Conservation (phyloP, 1,140 invertebrate genomes). For the Ips nitidus region DNA sequence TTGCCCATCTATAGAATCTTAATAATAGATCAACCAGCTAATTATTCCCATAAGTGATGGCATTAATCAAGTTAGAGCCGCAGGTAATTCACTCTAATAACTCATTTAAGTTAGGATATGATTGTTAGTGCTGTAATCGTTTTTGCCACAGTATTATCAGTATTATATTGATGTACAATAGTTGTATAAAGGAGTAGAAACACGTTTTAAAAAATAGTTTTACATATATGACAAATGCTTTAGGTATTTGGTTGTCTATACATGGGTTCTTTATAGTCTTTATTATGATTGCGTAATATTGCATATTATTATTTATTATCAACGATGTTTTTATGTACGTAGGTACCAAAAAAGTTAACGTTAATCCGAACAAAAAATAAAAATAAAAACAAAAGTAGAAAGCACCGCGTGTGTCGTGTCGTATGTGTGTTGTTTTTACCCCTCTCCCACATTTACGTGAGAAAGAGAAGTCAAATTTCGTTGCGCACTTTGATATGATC, state of each 20-base stretch:
- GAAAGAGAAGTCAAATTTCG: not conserved
- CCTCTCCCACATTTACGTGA: constrained; percentile 1
- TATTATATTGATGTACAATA: not conserved
- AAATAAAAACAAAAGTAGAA: constrained; percentile 23
- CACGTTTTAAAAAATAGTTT: too few relatives aligned
- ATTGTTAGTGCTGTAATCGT: not conserved
- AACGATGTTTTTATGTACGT: not conserved
- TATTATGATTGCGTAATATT: constrained; percentile 9
- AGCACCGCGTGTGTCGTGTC: constrained; percentile 14
- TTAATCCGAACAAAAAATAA: constrained; percentile 8
- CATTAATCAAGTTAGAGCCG: constrained; percentile 3
- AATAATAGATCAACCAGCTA: too few relatives aligned
- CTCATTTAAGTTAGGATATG: not conserved
- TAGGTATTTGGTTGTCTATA: not conserved
- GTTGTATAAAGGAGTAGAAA: too few relatives aligned
- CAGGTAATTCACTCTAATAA: constrained; percentile 3
- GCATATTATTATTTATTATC: not conserved
- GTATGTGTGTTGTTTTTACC: not conserved
- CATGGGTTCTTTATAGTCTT: not conserved
- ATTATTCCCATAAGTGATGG: not conserved
- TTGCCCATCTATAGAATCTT: too few relatives aligned
- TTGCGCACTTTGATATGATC: constrained; percentile 10
- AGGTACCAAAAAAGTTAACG: not conserved
- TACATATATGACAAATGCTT: too few relatives aligned
- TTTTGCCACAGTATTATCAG: not conserved